A percentile compares a stretch with the other conserved stretches of the same genome.
Conservation (phyloP, 2,797 vertebrate genomes). For the Nyctalus aviator region DNA sequence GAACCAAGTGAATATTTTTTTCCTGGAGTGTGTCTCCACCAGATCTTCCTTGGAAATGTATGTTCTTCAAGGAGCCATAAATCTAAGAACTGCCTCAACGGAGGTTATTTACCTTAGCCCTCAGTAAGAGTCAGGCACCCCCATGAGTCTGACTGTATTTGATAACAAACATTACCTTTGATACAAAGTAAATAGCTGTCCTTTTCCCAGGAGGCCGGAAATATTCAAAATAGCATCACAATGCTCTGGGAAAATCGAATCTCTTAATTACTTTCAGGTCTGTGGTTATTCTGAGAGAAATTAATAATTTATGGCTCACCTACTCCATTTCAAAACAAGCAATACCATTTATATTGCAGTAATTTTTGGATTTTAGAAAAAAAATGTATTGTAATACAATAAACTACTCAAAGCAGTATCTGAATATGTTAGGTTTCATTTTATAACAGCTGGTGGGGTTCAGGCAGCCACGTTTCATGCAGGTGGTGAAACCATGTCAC, state of each 20-base stretch:
- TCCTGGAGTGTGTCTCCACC: neutral
- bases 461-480: neutral
- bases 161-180: neutral
- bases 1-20: neutral
- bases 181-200: constrained; percentile 42
- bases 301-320: constrained; percentile 46
- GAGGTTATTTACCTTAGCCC: neutral
- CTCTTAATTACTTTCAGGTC: constrained; percentile 55
- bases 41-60: constrained; percentile 33
- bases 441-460: neutral
- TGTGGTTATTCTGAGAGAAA: constrained; percentile 44
- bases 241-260: constrained; percentile 40
- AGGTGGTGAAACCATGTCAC: neutral
- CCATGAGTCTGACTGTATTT: neutral
- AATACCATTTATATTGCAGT: neutral
- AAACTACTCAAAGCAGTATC: neutral
- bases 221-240: constrained; percentile 42
- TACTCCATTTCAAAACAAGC: constrained; percentile 62
- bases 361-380: constrained; percentile 4
- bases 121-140: neutral
- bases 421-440: neutral
- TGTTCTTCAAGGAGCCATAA: neutral
- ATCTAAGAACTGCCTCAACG: neutral
- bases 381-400: neutral
- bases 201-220: constrained; percentile 57